Base-by-base conservation (phyloP, 2,797 vertebrate genomes). In the Chaunax sp. region DNA sequence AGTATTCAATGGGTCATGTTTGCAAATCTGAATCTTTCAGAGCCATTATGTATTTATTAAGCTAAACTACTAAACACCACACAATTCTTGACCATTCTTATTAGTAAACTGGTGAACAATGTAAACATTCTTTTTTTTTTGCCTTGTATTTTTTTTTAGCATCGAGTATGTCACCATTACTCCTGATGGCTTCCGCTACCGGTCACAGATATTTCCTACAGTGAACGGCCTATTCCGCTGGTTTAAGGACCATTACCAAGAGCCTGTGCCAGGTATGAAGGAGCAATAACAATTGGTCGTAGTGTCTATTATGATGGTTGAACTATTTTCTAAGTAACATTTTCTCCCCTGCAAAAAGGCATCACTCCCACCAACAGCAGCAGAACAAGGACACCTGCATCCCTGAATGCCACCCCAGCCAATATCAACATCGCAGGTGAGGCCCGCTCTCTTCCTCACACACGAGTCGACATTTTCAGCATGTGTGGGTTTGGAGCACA, bases 191-290 rank as follows among this genome's bases (percentile, higher is more conserved):
- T 99, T 98, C 91, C 95, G 98, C 52, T 99, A 99, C 84, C 95
- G 98, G 19, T 97, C 96, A 14, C 98, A 99, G 81, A 90, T 98
- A 74, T 99, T 99, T 80, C 93, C 96, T 20, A 95, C 97, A 0
- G 96, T 99, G 64, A 99, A 99, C 1, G 96, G 98, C 23, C 95
- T 99, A 11, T 99, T 99, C 93, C 94, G 97, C 38, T 99, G 98
- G 98, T 99, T 99, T 92, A 99, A 99, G 87, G 97, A 99, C 90
- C 98, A 99, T 86, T 99, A 97, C 80, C 97, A 99, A 64, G 98
- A 99, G 79, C 97, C 98, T 52, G 96, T 99, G 23, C 98, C 98
- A 85, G 98, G 98, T 98, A 80, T 80, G 64, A n/a, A 44, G n/a
- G 2, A 44, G 1, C 4, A 13, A 2, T 2, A 33, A 5, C 15